Evolutionary conservation across 92 coral and sea anemone species (phyloP), one percentile per base, ranked within the genome.

Genomic region (Parazoanthus atlanticus): DNA sequence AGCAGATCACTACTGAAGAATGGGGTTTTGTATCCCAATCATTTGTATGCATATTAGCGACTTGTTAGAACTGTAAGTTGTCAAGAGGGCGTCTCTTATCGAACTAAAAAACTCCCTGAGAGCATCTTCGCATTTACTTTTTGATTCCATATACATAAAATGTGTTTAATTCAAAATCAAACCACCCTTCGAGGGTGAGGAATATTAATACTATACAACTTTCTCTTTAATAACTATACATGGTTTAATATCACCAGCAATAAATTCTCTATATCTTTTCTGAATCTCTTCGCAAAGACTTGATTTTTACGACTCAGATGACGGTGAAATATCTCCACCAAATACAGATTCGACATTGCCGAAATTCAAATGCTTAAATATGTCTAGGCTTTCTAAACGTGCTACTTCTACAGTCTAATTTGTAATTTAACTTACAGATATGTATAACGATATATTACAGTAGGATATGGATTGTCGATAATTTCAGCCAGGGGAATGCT

Each of bases 331-430:
- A 5, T 84, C 19, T 69, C 17, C 16, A 70, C 34, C 34, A 84
- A 83, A 29, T 29, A 71, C 74, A 70, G 31, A 69, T 26, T 69
- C 67, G 78, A 31, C 61, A 23, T 67, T 43, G 72, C 47, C 76
- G 76, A 83, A 81, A 34, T 56, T 61, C 86, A 81, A 81, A 84
- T 70, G 74, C 38, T 84, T 84, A 84, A 84, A 84, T 84, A 69
- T 71, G n/a, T 70, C 58, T 78, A 43, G 34, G 6, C 28, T 84
- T 30, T 23, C 29, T 64, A 82, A 23, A 82, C 8, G 56, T 10
- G 38, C 32, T 46, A 10, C 7, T 26, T 82, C 52, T 33, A 33
- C 49, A 31, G 67, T 81, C 85, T 81, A 25, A 23, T 46, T 6
- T 64, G 26, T 40, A 46, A 67, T 10, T 41, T 46, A 66, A 67